Evolutionary conservation across 2,797 vertebrate species (phyloP), one percentile per base, ranked within the genome.

Genomic region (Microtus californicus): DNA sequence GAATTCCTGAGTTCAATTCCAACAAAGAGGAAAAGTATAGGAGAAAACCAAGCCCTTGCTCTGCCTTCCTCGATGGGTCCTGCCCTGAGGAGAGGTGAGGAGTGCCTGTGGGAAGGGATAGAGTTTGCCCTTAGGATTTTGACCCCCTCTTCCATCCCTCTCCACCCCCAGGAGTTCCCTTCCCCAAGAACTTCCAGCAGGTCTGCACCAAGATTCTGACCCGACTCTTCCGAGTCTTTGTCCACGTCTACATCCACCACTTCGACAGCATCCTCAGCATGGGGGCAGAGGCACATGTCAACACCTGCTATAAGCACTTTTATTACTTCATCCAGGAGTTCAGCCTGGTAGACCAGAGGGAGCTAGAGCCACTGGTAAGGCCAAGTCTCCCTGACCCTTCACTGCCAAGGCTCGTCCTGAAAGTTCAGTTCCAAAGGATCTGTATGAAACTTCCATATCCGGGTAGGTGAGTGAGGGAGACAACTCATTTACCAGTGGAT

Each of bases 261-360:
- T 99, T 99, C 82, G 99, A 99, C 98, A 99, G 99, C 97, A 98
- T 99, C 98, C 99, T 99, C 98, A 99, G 98, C 97, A 99, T 99
- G 99, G 99, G 99, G 10, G 99, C 99, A 0, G 99, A 99, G 97
- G 99, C 99, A 6, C 99, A 99, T 0, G 99, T 99, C 98, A 99
- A 99, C 97, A 99, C 99, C 98, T 99, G 99, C 98, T 99, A 99
- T 99, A 99, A 99, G 96, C 99, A 99, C 98, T 99, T 99, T 98
- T 99, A 99, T 98, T 99, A 99, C 98, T 99, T 99, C 99, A 99
- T 99, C 98, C 99, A 98, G 0, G 99, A 99, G 98, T 99, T 99
- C 98, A 99, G 99, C 98, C 99, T 99, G 87, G 99, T 99, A 90
- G 99, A 99, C 97, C 99, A 99, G 96, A 99, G 99, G 61, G 99